Evolutionary conservation across 1,140 invertebrate genomes (phyloP).

Genomic region (Periplaneta americana): DNA sequence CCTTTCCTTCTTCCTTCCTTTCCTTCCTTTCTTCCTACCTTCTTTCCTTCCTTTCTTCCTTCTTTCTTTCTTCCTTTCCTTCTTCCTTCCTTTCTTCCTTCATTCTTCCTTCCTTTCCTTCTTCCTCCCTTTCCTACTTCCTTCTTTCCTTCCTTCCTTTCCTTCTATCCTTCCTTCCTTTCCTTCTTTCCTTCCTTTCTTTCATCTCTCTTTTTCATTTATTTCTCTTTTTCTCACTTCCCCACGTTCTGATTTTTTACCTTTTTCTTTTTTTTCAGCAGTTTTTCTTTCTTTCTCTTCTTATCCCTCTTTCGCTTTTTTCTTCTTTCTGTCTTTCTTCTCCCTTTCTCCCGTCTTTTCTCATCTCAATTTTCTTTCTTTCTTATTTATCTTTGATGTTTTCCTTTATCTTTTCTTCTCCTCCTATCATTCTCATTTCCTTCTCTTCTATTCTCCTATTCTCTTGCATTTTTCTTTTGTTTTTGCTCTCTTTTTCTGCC

Average conservation of each 20-base stretch:
- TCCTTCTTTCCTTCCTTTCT: background rate
- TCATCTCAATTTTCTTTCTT: no score
- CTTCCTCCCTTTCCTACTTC: background rate
- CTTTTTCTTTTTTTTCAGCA: background rate
- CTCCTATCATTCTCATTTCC: no score
- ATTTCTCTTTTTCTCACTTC: background rate
- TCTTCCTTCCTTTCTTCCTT: background rate
- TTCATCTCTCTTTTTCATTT: background rate
- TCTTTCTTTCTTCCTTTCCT: background rate
- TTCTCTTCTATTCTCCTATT: no score
- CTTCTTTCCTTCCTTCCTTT: constrained; percentile 5
- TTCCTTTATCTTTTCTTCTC: no score
- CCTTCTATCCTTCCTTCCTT: background rate
- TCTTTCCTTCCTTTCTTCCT: background rate
- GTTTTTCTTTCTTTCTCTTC: background rate
- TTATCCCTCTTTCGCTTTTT: no score
- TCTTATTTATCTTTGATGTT: no score
- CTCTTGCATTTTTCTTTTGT: no score
- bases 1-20: constrained; percentile 3
- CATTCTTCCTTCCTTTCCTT: background rate
- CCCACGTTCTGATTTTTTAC: background rate
- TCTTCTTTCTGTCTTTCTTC: no score
- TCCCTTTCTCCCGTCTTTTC: no score
- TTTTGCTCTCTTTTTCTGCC: no score
- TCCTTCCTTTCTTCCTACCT: background rate